These are phyloP conservation scores for Cotesia vestalis DNA, from an alignment of 1,140 invertebrate genomes.

Conservation along the genomic window DNA sequence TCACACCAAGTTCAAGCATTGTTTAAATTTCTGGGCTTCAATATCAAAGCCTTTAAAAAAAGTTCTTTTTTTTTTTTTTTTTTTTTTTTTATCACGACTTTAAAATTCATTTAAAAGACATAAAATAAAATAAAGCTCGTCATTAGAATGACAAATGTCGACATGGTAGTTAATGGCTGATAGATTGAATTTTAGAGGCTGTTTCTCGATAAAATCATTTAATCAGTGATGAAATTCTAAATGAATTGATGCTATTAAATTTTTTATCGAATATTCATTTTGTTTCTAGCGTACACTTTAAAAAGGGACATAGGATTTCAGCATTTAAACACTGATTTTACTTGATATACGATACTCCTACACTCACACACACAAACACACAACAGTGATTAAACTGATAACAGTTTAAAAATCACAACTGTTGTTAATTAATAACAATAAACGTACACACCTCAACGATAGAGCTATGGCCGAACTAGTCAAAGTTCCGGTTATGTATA, in stretches of 20 bases:
- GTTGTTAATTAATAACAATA: neutral
- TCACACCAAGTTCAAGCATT: no score
- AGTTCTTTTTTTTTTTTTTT: neutral
- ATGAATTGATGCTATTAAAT: neutral
- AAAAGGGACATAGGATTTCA: neutral
- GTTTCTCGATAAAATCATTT: neutral
- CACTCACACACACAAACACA: no score
- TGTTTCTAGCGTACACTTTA: neutral
- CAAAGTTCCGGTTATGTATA: conserved; percentile 30
- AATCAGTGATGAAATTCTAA: neutral
- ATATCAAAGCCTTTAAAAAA: neutral
- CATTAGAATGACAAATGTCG: conserved; percentile 25
- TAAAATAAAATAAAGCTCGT: neutral
- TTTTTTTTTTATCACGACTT: no score
- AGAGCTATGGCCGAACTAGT: conserved; percentile 24
- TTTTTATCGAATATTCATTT: neutral
- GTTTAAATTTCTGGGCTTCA: no score
- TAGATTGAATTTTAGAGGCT: conserved; percentile 20
- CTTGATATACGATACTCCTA: no score
- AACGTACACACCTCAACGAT: neutral
- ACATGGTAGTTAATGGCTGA: conserved; percentile 11
- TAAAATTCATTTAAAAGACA: no score
- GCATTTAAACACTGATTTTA: no score
- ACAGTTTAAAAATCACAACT: neutral
- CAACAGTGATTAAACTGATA: no score